Evolutionary conservation across 2,797 vertebrate species (phyloP), one percentile per base, ranked within the genome.

Genomic region (Nasua narica): DNA sequence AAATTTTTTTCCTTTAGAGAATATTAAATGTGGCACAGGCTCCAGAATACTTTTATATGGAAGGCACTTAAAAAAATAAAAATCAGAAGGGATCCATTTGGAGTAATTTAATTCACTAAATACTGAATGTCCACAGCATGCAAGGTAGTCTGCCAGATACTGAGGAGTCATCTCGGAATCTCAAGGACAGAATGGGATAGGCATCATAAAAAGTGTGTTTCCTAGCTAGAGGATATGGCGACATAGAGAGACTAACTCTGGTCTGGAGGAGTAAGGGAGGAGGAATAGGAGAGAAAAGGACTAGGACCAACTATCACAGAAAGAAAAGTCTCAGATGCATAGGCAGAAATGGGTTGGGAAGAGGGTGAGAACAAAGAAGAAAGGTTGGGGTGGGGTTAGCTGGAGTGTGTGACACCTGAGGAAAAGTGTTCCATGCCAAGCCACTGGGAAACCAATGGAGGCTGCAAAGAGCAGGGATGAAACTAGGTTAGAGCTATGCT

Each of bases 1-100:
- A 60, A 88, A 12, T 29, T 87, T 92, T 87, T 92, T 96, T 86
- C 48, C 43, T 76, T 86, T 76, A 87, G 84, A 94, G 95, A 65
- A 67, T 92, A 77, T 87, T 62, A 67, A 69, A 94, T 79, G 35
- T 91, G 50, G 32, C 50, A 84, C 1, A 83, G 13, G 35, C 43
- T 82, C 88, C 56, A 91, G 70, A 77, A 69, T 60, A 60, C 35
- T 85, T 58, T 18, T 46, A 3, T 84, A 65, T 70, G 48, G 23
- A 78, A 69, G n/a, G 82, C 25, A 79, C 43, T 83, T 56, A 58
- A 62, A 69, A 78, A 58, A 67, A 58, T 29, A 60, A 58, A 46
- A 67, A 70, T 12, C 32, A 74, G 19, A 72, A 69, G 37, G 52
- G 23, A 81, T 50, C 52, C 7, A 85, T 25, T 69, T 35, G 25